Conservation (phyloP, 2,797 vertebrate species). For the Pseudopleuronectes americanus region DNA sequence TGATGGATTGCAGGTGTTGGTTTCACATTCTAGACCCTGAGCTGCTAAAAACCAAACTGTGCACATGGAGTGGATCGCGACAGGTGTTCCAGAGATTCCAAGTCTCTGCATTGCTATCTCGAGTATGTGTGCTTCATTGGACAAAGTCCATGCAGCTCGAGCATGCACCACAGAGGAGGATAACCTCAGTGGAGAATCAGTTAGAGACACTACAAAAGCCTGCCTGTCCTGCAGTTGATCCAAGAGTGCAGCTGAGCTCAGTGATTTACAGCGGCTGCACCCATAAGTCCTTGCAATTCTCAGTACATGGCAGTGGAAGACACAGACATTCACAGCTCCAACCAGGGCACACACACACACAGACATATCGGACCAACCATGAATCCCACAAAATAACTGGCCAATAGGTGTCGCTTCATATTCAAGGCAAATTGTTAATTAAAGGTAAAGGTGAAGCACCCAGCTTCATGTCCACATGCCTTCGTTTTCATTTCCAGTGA, state of each 20-base stretch:
- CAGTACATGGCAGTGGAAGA: slow-evolving; percentile 19
- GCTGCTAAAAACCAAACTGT: not conserved
- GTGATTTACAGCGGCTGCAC: slow-evolving; percentile 67
- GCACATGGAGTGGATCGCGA: not conserved
- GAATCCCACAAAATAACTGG: slow-evolving; percentile 37
- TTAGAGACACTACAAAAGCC: slow-evolving; percentile 75
- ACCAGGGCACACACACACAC: not conserved
- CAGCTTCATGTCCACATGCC: no score
- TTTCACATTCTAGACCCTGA: no score
- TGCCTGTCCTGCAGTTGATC: slow-evolving; percentile 82
- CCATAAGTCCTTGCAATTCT: no score
- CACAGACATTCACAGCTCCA: slow-evolving; percentile 31
- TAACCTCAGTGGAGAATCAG: slow-evolving; percentile 72
- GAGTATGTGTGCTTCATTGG: not conserved
- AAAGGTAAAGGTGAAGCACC: no score
- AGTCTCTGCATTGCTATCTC: not conserved
- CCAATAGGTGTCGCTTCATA: slow-evolving; percentile 11
- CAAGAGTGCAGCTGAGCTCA: slow-evolving; percentile 72
- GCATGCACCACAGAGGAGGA: slow-evolving; percentile 20
- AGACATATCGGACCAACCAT: slow-evolving; percentile 11
- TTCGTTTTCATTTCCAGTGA: no score
- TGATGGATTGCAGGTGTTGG: no score
- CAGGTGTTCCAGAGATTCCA: not conserved
- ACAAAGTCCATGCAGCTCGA: slow-evolving; percentile 1
- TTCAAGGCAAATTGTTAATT: no score